Evolutionary conservation across 2,888 invertebrate genomes (phyloP).

Genomic region (Deroplatys truncata): DNA sequence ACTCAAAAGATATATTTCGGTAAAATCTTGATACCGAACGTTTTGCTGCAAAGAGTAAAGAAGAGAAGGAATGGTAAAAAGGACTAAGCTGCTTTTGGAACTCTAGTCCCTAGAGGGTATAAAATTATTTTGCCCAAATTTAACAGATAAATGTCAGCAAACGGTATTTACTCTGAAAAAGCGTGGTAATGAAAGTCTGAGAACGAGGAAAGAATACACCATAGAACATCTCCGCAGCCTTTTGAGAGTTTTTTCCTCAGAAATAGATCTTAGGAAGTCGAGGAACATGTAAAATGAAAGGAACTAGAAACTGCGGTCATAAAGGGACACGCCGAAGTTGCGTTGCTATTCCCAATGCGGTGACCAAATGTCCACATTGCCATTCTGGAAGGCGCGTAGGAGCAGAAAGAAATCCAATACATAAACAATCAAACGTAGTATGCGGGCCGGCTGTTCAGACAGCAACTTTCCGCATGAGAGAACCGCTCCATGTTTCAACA

Average conservation of each 20-base stretch:
- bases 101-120: too few relatives aligned
- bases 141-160: too few relatives aligned
- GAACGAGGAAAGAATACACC: not conserved
- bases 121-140: too few relatives aligned
- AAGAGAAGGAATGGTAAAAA: too few relatives aligned
- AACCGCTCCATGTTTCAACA: not conserved
- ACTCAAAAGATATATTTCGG: too few relatives aligned
- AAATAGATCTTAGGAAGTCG: not conserved
- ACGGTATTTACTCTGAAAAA: too few relatives aligned
- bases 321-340: not conserved
- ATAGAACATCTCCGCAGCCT: too few relatives aligned
- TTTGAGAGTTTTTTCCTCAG: not conserved
- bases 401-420: not conserved
- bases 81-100: too few relatives aligned
- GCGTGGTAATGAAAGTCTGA: not conserved
- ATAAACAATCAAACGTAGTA: not conserved
- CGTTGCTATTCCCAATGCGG: not conserved
- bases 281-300: too few relatives aligned
- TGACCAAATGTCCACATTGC: not conserved
- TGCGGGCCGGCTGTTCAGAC: not conserved
- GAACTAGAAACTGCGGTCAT: not conserved
- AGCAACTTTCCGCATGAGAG: not conserved
- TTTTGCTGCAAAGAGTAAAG: too few relatives aligned
- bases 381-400: not conserved
- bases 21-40: too few relatives aligned